Base-by-base conservation (phyloP, 2,113 vertebrate species). In the Bambusicola thoracicus region DNA sequence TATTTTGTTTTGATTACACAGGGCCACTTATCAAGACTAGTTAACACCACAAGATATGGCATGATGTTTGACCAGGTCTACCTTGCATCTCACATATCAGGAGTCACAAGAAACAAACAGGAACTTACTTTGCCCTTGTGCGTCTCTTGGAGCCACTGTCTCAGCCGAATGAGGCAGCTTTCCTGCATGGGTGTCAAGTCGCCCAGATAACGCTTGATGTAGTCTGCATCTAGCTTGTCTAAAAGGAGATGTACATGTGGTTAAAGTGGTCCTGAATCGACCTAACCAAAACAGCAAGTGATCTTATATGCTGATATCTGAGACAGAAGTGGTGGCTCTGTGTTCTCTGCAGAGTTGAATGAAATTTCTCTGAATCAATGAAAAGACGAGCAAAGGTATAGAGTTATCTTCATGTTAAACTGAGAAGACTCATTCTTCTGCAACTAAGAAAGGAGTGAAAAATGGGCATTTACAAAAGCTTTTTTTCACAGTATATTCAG, bases 161-260 rank as follows among this genome's bases (percentile, higher is more conserved):
- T 98, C 48, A 99, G 98, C 11, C 98, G 97, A 92, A 99, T 99
- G 24, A 99, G 98, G 97, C 99, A 99, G 98, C 99, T 99, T 96
- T 99, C 99, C 96, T 99, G 99, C 93, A 99, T 98, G 1, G 99
- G 99, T 1, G 99, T 99, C 97, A 99, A 95, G 96, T 99, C 99
- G 17, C 99, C 99, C 80, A 99, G 97, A 94, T 99, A 99, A 49
- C 99, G 97, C 95, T 98, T 98, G 97, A 99, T 99, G 98, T 99
- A 99, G 94, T 99, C 99, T 7, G 99, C 99, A 2, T 99, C 99
- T 20, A 99, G 85, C 82, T 99, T 99, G 95, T 99, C 99, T 99
- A 78, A 41, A 97, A 96, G 5, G 36, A 89, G 56, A 97, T 3
- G 38, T 1, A 65, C 25, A 29, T 1, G 62, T 43, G 22, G 32